Base-by-base conservation (phyloP, 2,888 invertebrate genomes). In the Phorcus lineatus region DNA sequence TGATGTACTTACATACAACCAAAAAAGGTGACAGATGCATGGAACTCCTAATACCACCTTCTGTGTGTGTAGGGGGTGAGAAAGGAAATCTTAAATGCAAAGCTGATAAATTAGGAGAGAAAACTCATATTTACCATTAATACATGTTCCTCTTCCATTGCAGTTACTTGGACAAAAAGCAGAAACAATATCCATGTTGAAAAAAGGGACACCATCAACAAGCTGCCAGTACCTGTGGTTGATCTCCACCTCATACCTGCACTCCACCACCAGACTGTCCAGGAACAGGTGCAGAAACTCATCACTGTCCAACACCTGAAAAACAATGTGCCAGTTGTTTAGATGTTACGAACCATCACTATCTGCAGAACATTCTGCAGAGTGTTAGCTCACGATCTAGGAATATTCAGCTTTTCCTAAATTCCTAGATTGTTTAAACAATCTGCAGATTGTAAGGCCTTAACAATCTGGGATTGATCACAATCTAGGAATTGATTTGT, bases 161-260 rank as follows among this genome's bases (percentile, higher is more conserved):
- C 87, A 87, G n/a, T 85, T 80, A 17, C 47, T 47, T 4, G 81
- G 82, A 81, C 87, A 87, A 13, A 82, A 22, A 22, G 24, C 11
- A 13, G 31, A 31, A 19, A 75, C 22, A 16, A 78, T 75, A 3
- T 75, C 16, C 24, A 80, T 47, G 57, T 84, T 82, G n/a, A 81
- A 78, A 4, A 85, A 79, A 2, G 82, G 24, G 17, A 57, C 24
- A 16, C 76, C 79, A 28, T 76, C 17, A 16, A 70, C 31, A n/a
- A 17, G n/a, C 13, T 75, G 62, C 81, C 81, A 81, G 77, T 75
- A 81, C n/a, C 53, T n/a, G 22, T n/a, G 54, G 62, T 81, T 77
- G 13, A 55, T 24, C 52, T 76, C 55, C 28, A 79, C 47, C 40
- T 70, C 77, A 47, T 79, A 62, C 19, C 53, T 7, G 75, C 81